Percentiles rank a stretch among this genome's conserved stretches.
Evolutionary conservation across 2,113 vertebrate genomes (phyloP).

Genomic region (Chloebia gouldiae): DNA sequence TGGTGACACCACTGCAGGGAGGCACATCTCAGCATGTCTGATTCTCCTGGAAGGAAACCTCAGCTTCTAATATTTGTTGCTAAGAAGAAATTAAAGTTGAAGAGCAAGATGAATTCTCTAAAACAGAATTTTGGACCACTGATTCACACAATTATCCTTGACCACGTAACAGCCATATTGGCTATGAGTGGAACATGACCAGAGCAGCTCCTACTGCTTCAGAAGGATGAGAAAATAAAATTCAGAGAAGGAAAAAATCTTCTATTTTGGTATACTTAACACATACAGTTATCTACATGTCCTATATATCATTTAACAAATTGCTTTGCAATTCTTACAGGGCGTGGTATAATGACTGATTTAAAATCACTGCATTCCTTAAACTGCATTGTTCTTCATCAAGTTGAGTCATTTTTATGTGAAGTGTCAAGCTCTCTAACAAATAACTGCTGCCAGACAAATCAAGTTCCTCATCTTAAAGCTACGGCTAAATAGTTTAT

Average conservation of each 20-base stretch:
- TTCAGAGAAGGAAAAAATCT: background rate
- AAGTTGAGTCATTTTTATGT: slow-evolving; percentile 88
- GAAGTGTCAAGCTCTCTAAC: slow-evolving; percentile 91
- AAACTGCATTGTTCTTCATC: slow-evolving; percentile 84
- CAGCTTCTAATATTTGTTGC: background rate
- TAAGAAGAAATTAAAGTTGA: background rate
- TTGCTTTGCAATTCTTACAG: slow-evolving; percentile 73
- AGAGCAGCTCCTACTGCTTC: background rate
- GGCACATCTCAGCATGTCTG: background rate
- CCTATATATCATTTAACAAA: slow-evolving; percentile 77
- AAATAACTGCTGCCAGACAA: slow-evolving; percentile 94
- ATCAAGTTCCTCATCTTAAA: slow-evolving; percentile 92
- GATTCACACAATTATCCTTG: background rate
- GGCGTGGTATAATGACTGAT: slow-evolving; percentile 80
- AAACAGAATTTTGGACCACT: background rate
- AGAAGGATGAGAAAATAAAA: background rate
- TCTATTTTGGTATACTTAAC: slow-evolving; percentile 68
- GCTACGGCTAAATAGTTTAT: slow-evolving; percentile 99
- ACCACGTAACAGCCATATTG: background rate
- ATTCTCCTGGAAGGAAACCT: background rate
- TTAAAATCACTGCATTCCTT: slow-evolving; percentile 84
- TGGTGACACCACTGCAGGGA: background rate
- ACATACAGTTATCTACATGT: slow-evolving; percentile 55
- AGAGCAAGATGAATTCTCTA: background rate
- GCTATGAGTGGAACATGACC: background rate